Evolutionary conservation across 2,797 vertebrate species (phyloP).

Genomic region (Onychomys arenicola): DNA sequence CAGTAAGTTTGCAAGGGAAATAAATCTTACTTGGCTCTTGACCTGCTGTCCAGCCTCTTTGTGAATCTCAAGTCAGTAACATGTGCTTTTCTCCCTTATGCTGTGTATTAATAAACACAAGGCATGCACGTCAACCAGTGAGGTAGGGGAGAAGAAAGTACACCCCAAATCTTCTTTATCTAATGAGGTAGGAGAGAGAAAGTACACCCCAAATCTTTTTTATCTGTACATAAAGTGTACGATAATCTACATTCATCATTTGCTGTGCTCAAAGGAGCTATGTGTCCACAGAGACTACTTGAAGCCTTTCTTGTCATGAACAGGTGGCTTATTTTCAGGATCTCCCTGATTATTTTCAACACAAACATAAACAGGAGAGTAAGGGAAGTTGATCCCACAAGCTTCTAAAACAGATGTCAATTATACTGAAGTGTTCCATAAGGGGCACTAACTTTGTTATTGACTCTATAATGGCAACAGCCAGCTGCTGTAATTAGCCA

Average conservation of each 20-base stretch:
- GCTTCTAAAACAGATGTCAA: constrained; percentile 78
- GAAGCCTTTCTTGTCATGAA: constrained; percentile 66
- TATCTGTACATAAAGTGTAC: constrained; percentile 23
- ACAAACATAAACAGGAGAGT: not conserved
- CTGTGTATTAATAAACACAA: not conserved
- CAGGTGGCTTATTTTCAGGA: constrained; percentile 44
- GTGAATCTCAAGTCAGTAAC: not conserved
- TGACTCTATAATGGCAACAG: constrained; percentile 68
- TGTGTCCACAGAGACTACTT: constrained; percentile 46
- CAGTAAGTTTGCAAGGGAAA: not conserved
- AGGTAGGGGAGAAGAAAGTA: not conserved
- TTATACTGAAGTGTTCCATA: constrained; percentile 73
- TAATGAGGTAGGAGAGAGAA: not conserved
- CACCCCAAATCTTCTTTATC: not conserved
- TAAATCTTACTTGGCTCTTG: constrained; percentile 15
- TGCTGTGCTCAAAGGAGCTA: constrained; percentile 52
- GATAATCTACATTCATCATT: constrained; percentile 65
- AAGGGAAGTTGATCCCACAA: constrained; percentile 42
- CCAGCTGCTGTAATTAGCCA: constrained; percentile 73
- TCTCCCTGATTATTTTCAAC: constrained; percentile 65
- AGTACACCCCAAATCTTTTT: constrained; percentile 3
- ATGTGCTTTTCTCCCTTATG: not conserved
- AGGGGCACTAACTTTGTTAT: constrained; percentile 66
- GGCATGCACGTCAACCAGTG: constrained; percentile 8
- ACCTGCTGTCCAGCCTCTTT: not conserved